Evolutionary conservation across 2,113 vertebrate genomes (phyloP), one percentile per base, ranked within the genome.

Genomic region (Prinia subflava): DNA sequence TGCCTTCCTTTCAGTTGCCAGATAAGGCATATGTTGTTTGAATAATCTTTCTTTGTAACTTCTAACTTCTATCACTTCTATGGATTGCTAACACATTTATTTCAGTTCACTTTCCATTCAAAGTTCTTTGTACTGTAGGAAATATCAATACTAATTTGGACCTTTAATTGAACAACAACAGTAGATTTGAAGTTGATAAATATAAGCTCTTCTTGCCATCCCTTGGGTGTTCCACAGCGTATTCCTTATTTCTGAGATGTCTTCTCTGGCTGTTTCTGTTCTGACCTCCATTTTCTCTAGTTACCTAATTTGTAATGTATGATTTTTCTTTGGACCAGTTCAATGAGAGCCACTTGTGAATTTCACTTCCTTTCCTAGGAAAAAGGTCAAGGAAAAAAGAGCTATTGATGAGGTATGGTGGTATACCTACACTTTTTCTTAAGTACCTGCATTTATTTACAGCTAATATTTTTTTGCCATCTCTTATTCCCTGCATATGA

Each of bases 121-220:
- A 94, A 83, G 90, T 97, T 92, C 73, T 85, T 96, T 73, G 71
- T 53, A 95, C 91, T 75, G 56, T 96, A 78, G 94, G 57, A 92
- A 68, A 63, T 95, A 94, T 87, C 90, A 90, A 95, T 85, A 88
- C 92, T 96, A 96, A 91, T 95, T 95, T 97, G 96, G 90, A 79
- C 92, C 96, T 89, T 97, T 95, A 94, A 95, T 91, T 96, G 96
- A 97, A 95, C 64, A 59, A 63, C 55, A 96, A 90, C 50, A 65
- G 68, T 89, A 96, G 92, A 93, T 92, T 94, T 95, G 95, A 95
- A 93, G 80, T 95, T 97, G 95, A 93, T 96, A 92, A 93, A 95
- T 95, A 94, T 87, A 95, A 97, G 95, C 65, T 85, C 28, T 62
- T 65, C 95, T 83, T 83, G 60, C 70, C 64, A 33, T 96, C 92